A percentile compares a stretch with the other conserved stretches of the same genome.
Conservation (phyloP, 2,888 invertebrate genomes). For the Caenorhabditis zanzibari region DNA sequence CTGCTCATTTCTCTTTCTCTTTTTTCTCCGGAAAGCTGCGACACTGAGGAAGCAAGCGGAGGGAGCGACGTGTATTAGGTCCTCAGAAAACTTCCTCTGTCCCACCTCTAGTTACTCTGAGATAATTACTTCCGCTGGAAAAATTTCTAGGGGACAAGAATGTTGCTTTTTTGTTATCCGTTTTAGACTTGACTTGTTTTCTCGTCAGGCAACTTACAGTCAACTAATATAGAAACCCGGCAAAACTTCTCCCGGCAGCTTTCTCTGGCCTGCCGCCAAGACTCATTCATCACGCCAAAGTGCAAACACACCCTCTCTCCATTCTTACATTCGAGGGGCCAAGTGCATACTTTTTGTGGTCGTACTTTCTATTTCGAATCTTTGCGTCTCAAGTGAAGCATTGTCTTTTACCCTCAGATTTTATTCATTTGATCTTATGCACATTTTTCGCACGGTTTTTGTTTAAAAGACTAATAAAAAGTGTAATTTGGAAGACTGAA, state of each 20-base stretch:
- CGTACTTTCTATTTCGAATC: conserved; percentile 5
- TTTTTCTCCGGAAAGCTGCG: conserved; percentile 23
- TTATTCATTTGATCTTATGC: background rate
- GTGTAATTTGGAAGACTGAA: background rate
- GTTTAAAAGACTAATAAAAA: background rate
- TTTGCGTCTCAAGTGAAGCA: conserved; percentile 11
- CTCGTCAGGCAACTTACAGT: background rate
- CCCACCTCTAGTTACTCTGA: background rate
- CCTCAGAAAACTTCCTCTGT: background rate
- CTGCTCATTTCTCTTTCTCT: conserved; percentile 10
- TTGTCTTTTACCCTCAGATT: background rate
- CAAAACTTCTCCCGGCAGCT: background rate
- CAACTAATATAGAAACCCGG: background rate
- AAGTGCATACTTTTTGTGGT: conserved; percentile 29
- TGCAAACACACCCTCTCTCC: conserved; percentile 19
- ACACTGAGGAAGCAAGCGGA: conserved; percentile 3
- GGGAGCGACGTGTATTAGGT: conserved; percentile 18
- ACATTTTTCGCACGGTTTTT: background rate
- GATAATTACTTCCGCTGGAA: conserved; percentile 44
- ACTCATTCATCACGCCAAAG: conserved; percentile 12
- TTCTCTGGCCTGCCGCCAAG: background rate
- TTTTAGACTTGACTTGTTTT: background rate
- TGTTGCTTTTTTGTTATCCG: background rate
- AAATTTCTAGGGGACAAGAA: background rate
- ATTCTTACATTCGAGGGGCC: conserved; percentile 13